phyloP scores from a whole-genome alignment of 2,797 vertebrate species.

The Eleutherodactylus coqui region DNA sequence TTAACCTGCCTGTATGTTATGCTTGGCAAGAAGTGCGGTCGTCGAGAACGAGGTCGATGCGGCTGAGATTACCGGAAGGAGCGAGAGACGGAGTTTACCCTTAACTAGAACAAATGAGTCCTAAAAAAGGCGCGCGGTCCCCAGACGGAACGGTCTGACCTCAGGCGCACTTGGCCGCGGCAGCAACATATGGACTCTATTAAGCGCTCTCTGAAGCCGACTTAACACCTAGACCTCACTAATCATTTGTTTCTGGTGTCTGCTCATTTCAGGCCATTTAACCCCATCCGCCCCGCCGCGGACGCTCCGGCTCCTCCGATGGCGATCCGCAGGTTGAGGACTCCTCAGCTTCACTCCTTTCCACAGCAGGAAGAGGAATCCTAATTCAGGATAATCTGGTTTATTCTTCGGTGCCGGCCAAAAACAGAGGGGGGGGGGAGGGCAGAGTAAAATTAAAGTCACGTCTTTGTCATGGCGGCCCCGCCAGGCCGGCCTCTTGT shows the following conservation, averaged over 20 bases:
- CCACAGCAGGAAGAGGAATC: neutral
- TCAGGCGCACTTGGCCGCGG: neutral
- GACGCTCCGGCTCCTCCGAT: neutral
- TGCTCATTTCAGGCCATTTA: neutral
- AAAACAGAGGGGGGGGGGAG: neutral
- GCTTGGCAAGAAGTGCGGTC: neutral
- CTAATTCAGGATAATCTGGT: slow-evolving; percentile 21
- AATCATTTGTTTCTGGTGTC: neutral
- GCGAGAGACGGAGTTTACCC: neutral
- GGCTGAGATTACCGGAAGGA: neutral
- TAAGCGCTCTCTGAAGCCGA: slow-evolving; percentile 16
- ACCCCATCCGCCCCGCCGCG: neutral
- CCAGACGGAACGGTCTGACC: neutral
- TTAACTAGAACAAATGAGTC: neutral
- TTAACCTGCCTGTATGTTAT: neutral
- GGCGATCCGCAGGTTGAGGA: neutral
- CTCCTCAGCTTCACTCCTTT: neutral
- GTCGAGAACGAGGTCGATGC: neutral
- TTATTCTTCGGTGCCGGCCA: neutral
- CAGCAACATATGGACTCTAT: slow-evolving; percentile 15
- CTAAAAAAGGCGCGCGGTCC: neutral
- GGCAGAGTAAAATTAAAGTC: slow-evolving; percentile 26
- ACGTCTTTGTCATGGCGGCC: slow-evolving; percentile 19
- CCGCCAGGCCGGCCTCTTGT: neutral
- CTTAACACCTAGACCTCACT: neutral